These are phyloP conservation scores for Campaea margaritaria DNA, from an alignment of 2,888 invertebrate species.

Conservation along the genomic window DNA sequence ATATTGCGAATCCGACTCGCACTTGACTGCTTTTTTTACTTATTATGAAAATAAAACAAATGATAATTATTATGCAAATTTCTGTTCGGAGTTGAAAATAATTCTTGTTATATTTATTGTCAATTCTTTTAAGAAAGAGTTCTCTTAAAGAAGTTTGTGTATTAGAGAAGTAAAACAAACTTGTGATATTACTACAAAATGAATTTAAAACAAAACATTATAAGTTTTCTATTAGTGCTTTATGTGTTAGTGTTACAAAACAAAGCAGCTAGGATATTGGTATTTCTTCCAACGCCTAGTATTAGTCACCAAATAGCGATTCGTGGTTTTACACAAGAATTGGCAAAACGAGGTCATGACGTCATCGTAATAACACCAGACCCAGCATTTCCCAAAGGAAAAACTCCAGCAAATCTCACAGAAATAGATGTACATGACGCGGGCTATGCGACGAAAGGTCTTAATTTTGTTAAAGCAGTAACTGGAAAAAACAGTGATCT, in stretches of 20 bases:
- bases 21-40: too few relatives aligned
- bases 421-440: background rate
- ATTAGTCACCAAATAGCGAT: constrained; percentile 12
- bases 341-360: constrained; percentile 11
- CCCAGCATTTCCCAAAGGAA: constrained; percentile 5
- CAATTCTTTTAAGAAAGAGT: too few relatives aligned
- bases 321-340: background rate
- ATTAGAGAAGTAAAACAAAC: too few relatives aligned
- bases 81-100: too few relatives aligned
- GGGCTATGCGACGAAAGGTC: background rate
- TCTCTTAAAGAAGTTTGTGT: too few relatives aligned
- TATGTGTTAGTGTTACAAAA: background rate
- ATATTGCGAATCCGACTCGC: too few relatives aligned
- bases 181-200: too few relatives aligned
- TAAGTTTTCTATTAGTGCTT: background rate
- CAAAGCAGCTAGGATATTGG: constrained; percentile 4
- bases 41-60: too few relatives aligned
- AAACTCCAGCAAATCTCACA: background rate
- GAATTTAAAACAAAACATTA: too few relatives aligned
- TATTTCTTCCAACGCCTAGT: constrained; percentile 5
- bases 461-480: background rate
- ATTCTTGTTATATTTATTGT: too few relatives aligned
- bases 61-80: too few relatives aligned
- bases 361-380: constrained; percentile 11
- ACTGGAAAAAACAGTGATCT: background rate